phyloP scores from a whole-genome alignment of 2,888 invertebrate genomes.

The Drosophila mettleri region DNA sequence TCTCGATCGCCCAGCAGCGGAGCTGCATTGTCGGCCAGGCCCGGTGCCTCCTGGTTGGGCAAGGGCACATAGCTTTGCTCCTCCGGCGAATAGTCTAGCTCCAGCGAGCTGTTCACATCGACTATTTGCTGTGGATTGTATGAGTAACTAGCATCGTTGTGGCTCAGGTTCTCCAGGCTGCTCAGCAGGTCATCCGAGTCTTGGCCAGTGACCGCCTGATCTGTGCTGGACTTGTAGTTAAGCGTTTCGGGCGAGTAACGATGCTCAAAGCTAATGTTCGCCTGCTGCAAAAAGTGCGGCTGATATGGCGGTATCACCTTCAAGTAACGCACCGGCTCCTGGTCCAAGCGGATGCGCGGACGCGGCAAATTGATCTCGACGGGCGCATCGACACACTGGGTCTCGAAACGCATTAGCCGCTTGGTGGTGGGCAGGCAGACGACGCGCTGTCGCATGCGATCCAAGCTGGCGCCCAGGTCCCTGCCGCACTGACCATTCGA shows the following conservation, averaged over 20 bases:
- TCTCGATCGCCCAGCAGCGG: slow-evolving; percentile 45
- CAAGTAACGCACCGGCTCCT: slow-evolving; percentile 84
- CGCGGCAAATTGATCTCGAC: slow-evolving; percentile 83
- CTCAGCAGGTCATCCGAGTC: slow-evolving; percentile 84
- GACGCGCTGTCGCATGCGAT: slow-evolving; percentile 83
- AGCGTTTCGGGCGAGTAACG: slow-evolving; percentile 64
- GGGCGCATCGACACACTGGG: slow-evolving; percentile 84
- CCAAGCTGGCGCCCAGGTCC: slow-evolving; percentile 82
- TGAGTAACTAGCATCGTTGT: slow-evolving; percentile 80
- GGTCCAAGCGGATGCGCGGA: slow-evolving; percentile 82
- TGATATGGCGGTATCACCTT: slow-evolving; percentile 84
- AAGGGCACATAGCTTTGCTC: slow-evolving; percentile 83
- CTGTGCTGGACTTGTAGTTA: slow-evolving; percentile 76
- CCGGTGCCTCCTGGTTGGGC: slow-evolving; percentile 56
- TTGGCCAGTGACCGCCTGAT: slow-evolving; percentile 76
- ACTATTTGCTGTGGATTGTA: slow-evolving; percentile 56
- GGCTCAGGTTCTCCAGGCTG: slow-evolving; percentile 83
- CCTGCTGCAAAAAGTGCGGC: slow-evolving; percentile 81
- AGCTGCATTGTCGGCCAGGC: slow-evolving; percentile 1
- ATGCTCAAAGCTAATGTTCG: slow-evolving; percentile 78
- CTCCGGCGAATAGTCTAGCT: slow-evolving; percentile 80
- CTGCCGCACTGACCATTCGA: slow-evolving; percentile 85
- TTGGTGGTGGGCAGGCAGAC: slow-evolving; percentile 84
- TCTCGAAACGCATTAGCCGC: slow-evolving; percentile 84
- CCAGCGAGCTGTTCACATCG: slow-evolving; percentile 73